phyloP scores from a whole-genome alignment of 1,140 invertebrate genomes.

The Daktulosphaira vitifoliae region DNA sequence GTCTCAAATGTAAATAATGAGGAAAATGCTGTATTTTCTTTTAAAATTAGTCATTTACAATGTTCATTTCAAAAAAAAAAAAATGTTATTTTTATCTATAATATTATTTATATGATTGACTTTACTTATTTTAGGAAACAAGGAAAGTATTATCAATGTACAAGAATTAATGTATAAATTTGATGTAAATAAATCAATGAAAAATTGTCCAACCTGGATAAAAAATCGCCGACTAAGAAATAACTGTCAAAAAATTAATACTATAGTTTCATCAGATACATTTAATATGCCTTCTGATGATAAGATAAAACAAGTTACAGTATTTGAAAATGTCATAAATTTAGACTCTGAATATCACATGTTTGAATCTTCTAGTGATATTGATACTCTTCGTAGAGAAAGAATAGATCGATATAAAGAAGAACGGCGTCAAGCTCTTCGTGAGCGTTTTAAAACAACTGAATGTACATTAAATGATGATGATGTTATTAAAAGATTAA shows the following conservation, averaged over 20 bases:
- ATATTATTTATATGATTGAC: no score
- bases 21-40: no score
- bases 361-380: constrained; percentile 40
- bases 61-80: no score
- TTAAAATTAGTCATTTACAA: no score
- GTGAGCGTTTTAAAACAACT: constrained; percentile 48
- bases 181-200: neutral
- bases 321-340: constrained; percentile 40
- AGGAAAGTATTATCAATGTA: constrained; percentile 2
- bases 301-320: constrained; percentile 43
- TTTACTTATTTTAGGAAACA: constrained; percentile 26
- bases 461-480: constrained; percentile 11
- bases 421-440: constrained; percentile 71
- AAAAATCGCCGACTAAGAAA: neutral
- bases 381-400: constrained; percentile 41
- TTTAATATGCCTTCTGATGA: constrained; percentile 27
- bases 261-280: constrained; percentile 60
- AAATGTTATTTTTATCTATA: no score
- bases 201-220: neutral
- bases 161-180: constrained; percentile 13
- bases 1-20: no score
- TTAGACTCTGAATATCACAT: constrained; percentile 47
- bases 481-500: constrained; percentile 52
- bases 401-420: constrained; percentile 64
- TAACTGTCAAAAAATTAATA: constrained; percentile 39